A percentile compares a stretch with the other conserved stretches of the same genome.
Conservation (phyloP, 1,140 invertebrate species). For the Lepeophtheirus salmonis region DNA sequence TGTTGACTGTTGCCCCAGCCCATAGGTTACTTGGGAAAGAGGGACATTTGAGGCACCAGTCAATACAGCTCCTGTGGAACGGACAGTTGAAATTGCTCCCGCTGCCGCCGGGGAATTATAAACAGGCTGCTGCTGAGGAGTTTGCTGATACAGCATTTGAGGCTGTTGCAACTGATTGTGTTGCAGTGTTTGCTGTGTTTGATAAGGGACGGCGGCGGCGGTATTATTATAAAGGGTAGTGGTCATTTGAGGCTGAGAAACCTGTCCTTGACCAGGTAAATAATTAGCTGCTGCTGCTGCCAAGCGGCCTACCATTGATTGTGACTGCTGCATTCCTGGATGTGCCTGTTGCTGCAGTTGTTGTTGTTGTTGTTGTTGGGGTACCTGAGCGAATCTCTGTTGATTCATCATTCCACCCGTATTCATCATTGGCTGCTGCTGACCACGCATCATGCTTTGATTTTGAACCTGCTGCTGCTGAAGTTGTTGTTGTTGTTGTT, state of each 20-base stretch:
- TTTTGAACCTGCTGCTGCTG: conserved; percentile 20
- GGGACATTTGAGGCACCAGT: not conserved
- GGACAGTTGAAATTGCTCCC: no score
- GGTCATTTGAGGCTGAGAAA: not conserved
- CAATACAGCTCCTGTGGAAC: not conserved
- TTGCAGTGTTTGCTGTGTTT: no score
- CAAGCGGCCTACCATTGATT: not conserved
- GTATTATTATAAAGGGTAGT: not conserved
- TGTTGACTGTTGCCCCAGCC: not conserved
- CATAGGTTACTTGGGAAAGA: no score
- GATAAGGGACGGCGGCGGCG: not conserved
- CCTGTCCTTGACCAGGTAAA: not conserved
- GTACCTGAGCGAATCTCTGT: conserved; percentile 12
- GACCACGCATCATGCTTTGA: conserved; percentile 20
- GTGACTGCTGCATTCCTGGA: not conserved
- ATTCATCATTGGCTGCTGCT: conserved; percentile 14
- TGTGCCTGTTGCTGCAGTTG: not conserved
- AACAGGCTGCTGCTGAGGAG: not conserved
- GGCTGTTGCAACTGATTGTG: no score
- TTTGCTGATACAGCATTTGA: not conserved
- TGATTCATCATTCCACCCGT: conserved; percentile 17
- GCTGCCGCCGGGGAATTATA: not conserved
- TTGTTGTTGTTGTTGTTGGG: conserved; percentile 28
- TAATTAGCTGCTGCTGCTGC: conserved; percentile 12
- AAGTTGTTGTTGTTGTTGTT: conserved; percentile 16